phyloP scores from a whole-genome alignment of 2,888 invertebrate genomes.

The Pemphredon lugubris region DNA sequence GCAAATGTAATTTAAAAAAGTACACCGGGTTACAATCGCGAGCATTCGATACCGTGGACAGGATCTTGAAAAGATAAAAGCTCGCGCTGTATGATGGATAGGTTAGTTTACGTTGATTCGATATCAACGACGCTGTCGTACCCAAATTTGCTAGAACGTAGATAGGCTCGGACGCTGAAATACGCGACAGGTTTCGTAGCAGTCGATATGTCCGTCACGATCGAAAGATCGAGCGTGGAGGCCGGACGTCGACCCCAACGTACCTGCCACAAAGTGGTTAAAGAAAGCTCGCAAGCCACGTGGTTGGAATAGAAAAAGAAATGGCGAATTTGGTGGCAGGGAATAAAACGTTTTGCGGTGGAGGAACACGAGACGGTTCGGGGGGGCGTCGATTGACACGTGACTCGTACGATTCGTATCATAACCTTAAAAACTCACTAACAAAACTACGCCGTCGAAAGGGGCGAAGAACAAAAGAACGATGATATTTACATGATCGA shows the following conservation, averaged over 20 bases:
- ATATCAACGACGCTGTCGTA: conserved; percentile 5
- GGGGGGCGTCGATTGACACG: not conserved
- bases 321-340: not conserved
- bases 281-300: conserved; percentile 13
- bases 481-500: conserved; percentile 80
- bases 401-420: not conserved
- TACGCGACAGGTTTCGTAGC: conserved; percentile 3
- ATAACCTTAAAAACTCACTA: too few relatives aligned
- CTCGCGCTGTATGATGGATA: too few relatives aligned
- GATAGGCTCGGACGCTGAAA: conserved; percentile 9
- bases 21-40: too few relatives aligned
- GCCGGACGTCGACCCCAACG: not conserved
- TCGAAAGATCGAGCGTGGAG: not conserved
- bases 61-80: too few relatives aligned
- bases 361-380: not conserved
- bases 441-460: too few relatives aligned
- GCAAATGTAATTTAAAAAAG: too few relatives aligned
- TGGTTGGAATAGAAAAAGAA: conserved; percentile 18
- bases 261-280: not conserved
- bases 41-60: too few relatives aligned
- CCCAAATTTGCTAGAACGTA: not conserved
- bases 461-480: not conserved
- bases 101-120: too few relatives aligned
- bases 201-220: conserved; percentile 19
- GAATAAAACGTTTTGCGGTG: not conserved